These are phyloP conservation scores for Elephantulus edwardii DNA, from an alignment of 2,113 vertebrate genomes.

Conservation along the genomic window DNA sequence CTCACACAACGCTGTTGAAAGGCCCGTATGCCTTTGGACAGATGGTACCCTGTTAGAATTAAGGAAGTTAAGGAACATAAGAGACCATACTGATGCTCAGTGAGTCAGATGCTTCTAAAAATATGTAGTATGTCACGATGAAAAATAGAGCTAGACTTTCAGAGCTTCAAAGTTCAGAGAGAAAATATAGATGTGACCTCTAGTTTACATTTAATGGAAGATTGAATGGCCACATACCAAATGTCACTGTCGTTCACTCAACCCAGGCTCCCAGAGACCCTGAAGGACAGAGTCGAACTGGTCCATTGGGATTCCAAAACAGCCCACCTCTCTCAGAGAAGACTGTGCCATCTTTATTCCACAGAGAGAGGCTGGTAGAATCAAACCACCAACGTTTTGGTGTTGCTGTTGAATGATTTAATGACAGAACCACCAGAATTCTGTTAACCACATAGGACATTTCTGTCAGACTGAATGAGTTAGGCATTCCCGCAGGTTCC, in stretches of 20 bases:
- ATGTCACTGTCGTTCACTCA: too few species aligned
- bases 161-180: background rate
- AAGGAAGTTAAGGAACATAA: slow-evolving; percentile 23
- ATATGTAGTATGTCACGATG: background rate
- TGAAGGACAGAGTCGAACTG: too few species aligned
- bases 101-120: slow-evolving; percentile 54
- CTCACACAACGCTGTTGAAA: slow-evolving; percentile 31
- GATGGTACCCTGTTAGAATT: slow-evolving; percentile 59
- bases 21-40: slow-evolving; percentile 51
- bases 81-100: slow-evolving; percentile 1
- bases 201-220: slow-evolving; percentile 22
- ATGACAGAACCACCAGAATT: too few species aligned
- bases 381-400: too few species aligned
- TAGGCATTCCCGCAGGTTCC: background rate
- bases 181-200: background rate
- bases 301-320: too few species aligned
- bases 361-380: too few species aligned
- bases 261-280: too few species aligned
- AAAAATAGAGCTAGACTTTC: background rate
- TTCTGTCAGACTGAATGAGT: background rate
- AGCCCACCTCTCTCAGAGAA: too few species aligned
- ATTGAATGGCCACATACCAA: background rate
- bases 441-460: too few species aligned
- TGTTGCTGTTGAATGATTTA: too few species aligned
- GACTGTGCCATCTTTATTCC: too few species aligned